These are phyloP conservation scores for Malurus elegans DNA, from an alignment of 2,113 vertebrate genomes.

Conservation along the genomic window DNA sequence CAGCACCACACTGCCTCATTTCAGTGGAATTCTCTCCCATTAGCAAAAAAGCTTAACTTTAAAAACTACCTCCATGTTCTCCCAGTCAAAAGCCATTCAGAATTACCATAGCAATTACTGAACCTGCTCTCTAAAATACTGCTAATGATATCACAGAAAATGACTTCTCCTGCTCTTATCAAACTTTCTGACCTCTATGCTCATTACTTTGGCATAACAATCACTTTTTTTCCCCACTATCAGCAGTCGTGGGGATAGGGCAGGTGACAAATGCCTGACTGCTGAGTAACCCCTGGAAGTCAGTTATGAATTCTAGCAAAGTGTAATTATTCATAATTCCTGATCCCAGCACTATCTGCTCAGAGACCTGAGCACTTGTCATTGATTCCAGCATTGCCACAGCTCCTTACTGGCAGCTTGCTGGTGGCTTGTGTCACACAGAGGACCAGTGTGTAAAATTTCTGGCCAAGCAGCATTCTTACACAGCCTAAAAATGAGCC, in stretches of 20 bases:
- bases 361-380: not conserved
- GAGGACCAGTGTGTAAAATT: not conserved
- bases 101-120: slow-evolving; percentile 59
- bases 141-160: slow-evolving; percentile 52
- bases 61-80: not conserved
- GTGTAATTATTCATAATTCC: slow-evolving; percentile 36
- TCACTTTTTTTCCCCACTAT: not conserved
- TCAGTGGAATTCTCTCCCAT: not conserved
- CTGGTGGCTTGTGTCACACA: not conserved
- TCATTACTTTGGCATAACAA: slow-evolving; percentile 45
- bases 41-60: not conserved
- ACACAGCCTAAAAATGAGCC: not conserved
- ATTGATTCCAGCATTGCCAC: not conserved
- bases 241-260: not conserved
- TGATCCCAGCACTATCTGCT: not conserved
- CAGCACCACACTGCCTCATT: not conserved
- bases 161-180: slow-evolving; percentile 48
- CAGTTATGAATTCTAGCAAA: slow-evolving; percentile 11
- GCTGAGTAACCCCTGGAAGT: slow-evolving; percentile 30
- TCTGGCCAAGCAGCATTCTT: not conserved
- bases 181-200: slow-evolving; percentile 54
- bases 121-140: slow-evolving; percentile 27
- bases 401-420: not conserved
- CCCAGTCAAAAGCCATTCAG: slow-evolving; percentile 30
- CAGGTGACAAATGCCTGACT: not conserved